Percentiles rank a stretch among this genome's conserved stretches.
Evolutionary conservation across 2,113 vertebrate species (phyloP).

Genomic region (Zosterops lateralis): DNA sequence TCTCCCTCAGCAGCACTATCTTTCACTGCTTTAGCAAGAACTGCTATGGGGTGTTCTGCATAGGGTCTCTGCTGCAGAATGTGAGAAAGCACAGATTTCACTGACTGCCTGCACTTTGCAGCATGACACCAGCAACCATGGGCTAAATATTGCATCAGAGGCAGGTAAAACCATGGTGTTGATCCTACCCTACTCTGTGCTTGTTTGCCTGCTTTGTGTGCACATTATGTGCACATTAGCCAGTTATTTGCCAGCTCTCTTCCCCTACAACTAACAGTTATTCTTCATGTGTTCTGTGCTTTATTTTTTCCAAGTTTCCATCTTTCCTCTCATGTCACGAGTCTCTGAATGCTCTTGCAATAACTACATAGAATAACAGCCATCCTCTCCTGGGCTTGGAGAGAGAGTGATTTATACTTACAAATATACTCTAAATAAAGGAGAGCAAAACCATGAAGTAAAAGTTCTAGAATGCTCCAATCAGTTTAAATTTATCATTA

Average conservation of each 20-base stretch:
- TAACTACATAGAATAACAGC: background rate
- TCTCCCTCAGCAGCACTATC: background rate
- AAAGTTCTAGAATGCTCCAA: background rate
- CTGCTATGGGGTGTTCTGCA: background rate
- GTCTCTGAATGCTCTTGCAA: background rate
- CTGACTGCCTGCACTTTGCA: background rate
- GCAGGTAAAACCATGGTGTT: background rate
- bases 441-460: background rate
- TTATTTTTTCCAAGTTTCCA: background rate
- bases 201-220: background rate
- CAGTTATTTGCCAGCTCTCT: background rate
- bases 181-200: background rate
- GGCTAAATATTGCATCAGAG: background rate
- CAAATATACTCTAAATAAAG: background rate
- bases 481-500: background rate
- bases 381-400: background rate
- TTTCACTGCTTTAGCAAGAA: background rate
- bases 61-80: background rate
- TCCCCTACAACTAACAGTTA: background rate
- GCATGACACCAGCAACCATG: background rate
- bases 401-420: rapidly evolving
- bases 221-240: background rate
- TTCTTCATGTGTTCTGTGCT: background rate
- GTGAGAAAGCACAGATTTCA: background rate
- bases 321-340: background rate